Percentiles rank a stretch among this genome's conserved stretches.
phyloP scores from a whole-genome alignment of 2,888 invertebrate species.

The Mimas tiliae region DNA sequence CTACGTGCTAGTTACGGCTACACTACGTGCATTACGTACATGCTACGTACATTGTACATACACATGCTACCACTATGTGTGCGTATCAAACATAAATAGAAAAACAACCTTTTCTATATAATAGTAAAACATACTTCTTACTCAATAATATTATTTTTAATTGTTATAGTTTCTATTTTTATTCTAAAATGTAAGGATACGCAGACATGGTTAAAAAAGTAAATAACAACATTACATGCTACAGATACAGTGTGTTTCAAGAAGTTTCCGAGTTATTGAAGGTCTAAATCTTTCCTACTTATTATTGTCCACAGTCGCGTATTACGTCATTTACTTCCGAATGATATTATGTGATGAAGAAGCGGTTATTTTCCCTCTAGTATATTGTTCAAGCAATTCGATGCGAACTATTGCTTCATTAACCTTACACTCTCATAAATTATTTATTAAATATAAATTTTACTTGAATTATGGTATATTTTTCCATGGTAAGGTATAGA shows the following conservation, averaged over 20 bases:
- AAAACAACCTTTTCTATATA: not conserved
- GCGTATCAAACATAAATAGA: constrained; percentile 35
- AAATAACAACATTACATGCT: constrained; percentile 44
- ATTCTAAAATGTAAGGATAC: constrained; percentile 31
- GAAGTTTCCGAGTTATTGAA: constrained; percentile 35
- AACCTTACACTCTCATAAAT: not conserved
- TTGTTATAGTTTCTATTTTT: not conserved
- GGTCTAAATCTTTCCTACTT: not conserved
- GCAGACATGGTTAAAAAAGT: constrained; percentile 40
- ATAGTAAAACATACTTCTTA: not conserved
- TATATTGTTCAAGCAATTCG: constrained; percentile 3
- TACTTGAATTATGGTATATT: not conserved
- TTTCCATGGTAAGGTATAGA: not conserved
- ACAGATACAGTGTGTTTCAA: constrained; percentile 37
- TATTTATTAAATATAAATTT: not conserved
- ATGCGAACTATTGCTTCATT: not conserved
- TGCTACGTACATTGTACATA: constrained; percentile 49
- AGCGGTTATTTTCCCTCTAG: not conserved
- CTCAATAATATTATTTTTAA: too few relatives aligned
- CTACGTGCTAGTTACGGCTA: constrained; percentile 80
- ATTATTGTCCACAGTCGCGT: not conserved
- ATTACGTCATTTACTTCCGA: not conserved
- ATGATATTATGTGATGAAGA: constrained; percentile 5
- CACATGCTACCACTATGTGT: constrained; percentile 33
- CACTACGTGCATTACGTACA: constrained; percentile 63